phyloP scores from a whole-genome alignment of 2,888 invertebrate species.

The Yponomeuta plumbellus region DNA sequence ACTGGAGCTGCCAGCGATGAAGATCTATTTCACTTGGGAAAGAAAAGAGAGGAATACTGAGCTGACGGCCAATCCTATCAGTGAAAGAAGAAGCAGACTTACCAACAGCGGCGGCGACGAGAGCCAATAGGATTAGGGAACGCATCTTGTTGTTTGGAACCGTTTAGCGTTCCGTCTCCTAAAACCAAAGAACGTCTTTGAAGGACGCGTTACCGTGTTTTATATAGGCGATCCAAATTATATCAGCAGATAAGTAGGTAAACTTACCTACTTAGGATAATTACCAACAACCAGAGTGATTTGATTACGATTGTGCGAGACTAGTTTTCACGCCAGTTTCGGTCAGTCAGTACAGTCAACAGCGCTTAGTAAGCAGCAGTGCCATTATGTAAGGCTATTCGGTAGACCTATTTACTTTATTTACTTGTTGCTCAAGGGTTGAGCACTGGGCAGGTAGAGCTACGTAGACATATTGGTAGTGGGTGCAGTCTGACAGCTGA shows the following conservation, averaged over 20 bases:
- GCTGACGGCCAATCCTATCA: not conserved
- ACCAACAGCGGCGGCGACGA: conserved; percentile 41
- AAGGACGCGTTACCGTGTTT: not conserved
- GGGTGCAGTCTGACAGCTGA: no score
- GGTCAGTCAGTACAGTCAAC: no score
- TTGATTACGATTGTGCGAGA: no score
- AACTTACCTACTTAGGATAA: not conserved
- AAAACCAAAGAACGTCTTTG: not conserved
- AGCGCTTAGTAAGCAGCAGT: no score
- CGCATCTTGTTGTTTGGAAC: conserved; percentile 30
- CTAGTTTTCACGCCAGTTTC: no score
- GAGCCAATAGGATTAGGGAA: conserved; percentile 30
- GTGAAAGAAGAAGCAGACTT: conserved; percentile 25
- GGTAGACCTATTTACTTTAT: no score
- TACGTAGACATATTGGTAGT: no score
- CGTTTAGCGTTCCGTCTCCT: not conserved
- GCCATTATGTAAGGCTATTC: no score
- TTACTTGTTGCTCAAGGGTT: no score
- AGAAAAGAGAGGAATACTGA: not conserved
- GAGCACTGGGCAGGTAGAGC: no score
- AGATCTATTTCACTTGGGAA: not conserved
- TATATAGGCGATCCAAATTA: not conserved
- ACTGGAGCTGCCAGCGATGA: no score
- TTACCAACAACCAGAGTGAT: not conserved
- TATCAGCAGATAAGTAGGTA: not conserved